Base-by-base conservation (phyloP, 2,888 invertebrate species). In the Carpatolechia fugitivella region DNA sequence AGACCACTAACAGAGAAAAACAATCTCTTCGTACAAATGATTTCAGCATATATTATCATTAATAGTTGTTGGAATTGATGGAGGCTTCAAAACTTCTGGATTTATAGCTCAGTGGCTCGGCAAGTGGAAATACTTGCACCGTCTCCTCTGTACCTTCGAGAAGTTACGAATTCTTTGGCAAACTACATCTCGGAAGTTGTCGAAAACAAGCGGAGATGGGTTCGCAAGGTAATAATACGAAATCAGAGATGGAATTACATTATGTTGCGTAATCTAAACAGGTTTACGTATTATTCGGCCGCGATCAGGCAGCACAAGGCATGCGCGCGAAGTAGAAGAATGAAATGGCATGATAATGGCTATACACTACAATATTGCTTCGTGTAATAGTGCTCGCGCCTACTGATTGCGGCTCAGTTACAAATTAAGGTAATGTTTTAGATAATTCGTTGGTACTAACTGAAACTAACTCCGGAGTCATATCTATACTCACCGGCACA, bases 21-120 rank as follows among this genome's bases (percentile, higher is more conserved):
- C 18, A 35, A 7, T 18, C 11, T 20, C 11, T 13, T 4, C 7
- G 24, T 29, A 7, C 18, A 20, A 49, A 49, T 36, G 24, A 49
- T 20, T n/a, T 49, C 35, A 49, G 35, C 49, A 49, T 49, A 49
- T 49, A 35, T 49, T 49, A 49, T 35, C 49, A 33, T 49, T 35
- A 49, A 49, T 49, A 49, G 49, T 24, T 16, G 33, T 35, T 35
- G 4, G 49, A 35, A 49, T 49, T 35, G 49, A 49, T 35, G 49
- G 36, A 49, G 49, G 33, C 24, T 49, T 36, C 35, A 10, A n/a
- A 49, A 49, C 20, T 49, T 49, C 20, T 2, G 20, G 49, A 49
- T 49, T 49, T 49, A 49, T 49, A 0, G 49, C 35, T 7, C n/a
- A 20, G 10, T n/a, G 33, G 20, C 7, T 30, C 16, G 33, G 7